Evolutionary conservation across 2,797 vertebrate genomes (phyloP).

Genomic region (Lepilemur septentrionalis): DNA sequence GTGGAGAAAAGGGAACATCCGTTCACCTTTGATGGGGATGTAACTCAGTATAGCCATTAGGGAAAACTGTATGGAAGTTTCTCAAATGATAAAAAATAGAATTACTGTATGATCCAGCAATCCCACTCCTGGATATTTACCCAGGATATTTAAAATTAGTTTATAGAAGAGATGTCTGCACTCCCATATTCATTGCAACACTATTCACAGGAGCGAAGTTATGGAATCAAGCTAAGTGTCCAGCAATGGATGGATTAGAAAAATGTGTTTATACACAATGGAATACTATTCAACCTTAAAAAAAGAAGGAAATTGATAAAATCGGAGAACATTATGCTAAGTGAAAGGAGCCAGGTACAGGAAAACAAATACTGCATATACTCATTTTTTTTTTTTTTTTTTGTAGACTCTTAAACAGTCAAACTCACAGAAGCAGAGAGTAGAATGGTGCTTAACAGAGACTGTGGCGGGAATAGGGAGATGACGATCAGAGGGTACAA

Average conservation of each 20-base stretch:
- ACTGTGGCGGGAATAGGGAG: not conserved
- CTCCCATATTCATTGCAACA: no score
- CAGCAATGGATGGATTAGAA: not conserved
- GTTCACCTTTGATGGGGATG: not conserved
- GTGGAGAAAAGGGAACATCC: not conserved
- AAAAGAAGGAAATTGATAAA: not conserved
- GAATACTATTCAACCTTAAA: not conserved
- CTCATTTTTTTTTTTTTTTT: not conserved
- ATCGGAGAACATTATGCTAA: not conserved
- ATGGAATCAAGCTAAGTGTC: not conserved
- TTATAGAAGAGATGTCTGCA: not conserved
- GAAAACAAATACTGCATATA: not conserved
- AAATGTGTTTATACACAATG: not conserved
- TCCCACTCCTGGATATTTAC: not conserved
- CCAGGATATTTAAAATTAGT: not conserved
- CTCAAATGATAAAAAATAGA: not conserved
- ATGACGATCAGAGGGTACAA: accelerated
- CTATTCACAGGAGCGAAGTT: not conserved
- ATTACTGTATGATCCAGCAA: not conserved
- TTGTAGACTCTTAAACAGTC: not conserved
- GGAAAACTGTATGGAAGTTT: not conserved
- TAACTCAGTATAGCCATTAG: not conserved
- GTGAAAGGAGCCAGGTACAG: not conserved
- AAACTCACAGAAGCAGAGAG: not conserved
- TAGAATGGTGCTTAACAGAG: not conserved